phyloP scores from a whole-genome alignment of 2,888 invertebrate species.

The Leistus spinibarbis region DNA sequence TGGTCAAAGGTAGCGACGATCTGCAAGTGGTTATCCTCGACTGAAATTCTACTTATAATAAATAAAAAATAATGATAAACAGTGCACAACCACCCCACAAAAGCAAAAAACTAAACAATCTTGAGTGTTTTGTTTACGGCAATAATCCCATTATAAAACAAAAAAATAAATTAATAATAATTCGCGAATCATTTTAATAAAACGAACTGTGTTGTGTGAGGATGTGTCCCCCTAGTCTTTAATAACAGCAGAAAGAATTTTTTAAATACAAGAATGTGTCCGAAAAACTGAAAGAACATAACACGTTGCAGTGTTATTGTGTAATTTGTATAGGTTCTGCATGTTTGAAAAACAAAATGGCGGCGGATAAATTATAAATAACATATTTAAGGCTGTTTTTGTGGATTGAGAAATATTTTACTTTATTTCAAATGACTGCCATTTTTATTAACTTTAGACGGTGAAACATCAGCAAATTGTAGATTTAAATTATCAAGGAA shows the following conservation, averaged over 20 bases:
- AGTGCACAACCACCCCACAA: slow-evolving; percentile 47
- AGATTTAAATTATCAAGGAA: too few species aligned
- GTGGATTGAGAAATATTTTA: neutral
- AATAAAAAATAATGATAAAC: slow-evolving; percentile 41
- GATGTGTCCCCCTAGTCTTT: slow-evolving; percentile 31
- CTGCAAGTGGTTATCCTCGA: slow-evolving; percentile 76
- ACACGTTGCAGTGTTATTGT: neutral
- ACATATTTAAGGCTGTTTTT: neutral
- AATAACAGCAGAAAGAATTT: neutral
- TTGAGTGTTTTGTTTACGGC: slow-evolving; percentile 37
- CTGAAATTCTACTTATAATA: slow-evolving; percentile 59
- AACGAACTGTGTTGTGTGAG: slow-evolving; percentile 12
- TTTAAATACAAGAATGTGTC: neutral
- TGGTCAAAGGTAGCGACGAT: slow-evolving; percentile 60
- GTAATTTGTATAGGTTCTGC: neutral
- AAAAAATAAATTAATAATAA: neutral
- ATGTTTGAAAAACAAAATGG: neutral
- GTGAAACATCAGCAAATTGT: too few species aligned
- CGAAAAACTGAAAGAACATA: neutral
- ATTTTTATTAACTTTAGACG: neutral
- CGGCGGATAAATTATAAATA: neutral
- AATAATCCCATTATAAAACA: slow-evolving; percentile 27
- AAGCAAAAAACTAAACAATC: slow-evolving; percentile 7
- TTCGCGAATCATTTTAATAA: neutral
- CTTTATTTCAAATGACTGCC: neutral